These are phyloP conservation scores for Cephus rjabovi DNA, from an alignment of 2,888 invertebrate genomes.

Conservation along the genomic window DNA sequence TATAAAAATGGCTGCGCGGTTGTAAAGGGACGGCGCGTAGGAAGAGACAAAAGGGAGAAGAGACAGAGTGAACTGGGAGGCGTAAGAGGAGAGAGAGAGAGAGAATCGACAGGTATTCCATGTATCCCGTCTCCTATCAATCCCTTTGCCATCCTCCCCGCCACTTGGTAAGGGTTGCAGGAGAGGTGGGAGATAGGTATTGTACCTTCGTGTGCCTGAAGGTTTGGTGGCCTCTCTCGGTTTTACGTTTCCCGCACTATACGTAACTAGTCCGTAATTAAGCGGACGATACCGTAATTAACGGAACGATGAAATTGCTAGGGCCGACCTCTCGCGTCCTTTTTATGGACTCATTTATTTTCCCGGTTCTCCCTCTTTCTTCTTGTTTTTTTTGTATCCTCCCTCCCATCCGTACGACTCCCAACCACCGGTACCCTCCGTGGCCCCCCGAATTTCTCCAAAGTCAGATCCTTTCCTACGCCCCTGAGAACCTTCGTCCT, in stretches of 20 bases:
- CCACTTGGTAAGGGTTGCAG: background rate
- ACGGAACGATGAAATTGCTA: background rate
- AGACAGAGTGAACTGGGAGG: too few species aligned
- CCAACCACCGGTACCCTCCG: background rate
- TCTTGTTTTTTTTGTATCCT: background rate
- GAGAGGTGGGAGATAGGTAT: background rate
- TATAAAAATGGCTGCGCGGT: slow-evolving; percentile 41
- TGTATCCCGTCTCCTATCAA: background rate
- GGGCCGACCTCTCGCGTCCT: background rate
- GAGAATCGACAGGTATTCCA: background rate
- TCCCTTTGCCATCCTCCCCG: background rate
- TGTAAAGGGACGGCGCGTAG: background rate
- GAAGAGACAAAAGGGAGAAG: background rate
- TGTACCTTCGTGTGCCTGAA: background rate
- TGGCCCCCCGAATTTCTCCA: background rate
- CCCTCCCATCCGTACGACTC: background rate
- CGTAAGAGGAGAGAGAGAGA: too few species aligned
- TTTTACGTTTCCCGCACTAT: background rate
- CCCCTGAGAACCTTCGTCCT: background rate
- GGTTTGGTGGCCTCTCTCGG: background rate
- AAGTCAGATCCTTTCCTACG: too few species aligned
- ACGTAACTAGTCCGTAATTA: background rate
- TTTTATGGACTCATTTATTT: background rate
- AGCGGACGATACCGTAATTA: background rate
- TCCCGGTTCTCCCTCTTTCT: background rate